These are phyloP conservation scores for Drosophila kikkawai DNA, from an alignment of 1,140 invertebrate genomes.

Conservation along the genomic window DNA sequence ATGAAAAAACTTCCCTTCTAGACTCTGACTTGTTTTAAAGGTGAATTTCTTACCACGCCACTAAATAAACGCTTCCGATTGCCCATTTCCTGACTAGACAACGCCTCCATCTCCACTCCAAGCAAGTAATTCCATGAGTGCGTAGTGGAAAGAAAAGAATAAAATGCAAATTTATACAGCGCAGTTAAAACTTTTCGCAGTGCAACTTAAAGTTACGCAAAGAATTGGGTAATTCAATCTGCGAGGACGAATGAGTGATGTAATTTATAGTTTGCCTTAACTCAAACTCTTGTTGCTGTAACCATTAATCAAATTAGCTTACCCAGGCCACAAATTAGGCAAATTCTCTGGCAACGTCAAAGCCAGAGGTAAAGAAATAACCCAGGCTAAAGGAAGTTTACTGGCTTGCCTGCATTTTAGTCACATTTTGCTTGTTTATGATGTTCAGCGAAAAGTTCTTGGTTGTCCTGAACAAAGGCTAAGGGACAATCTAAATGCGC, in stretches of 20 bases:
- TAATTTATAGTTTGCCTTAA: slow-evolving; percentile 17
- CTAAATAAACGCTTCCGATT: slow-evolving; percentile 54
- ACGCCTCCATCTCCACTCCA: neutral
- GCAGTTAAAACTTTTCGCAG: slow-evolving; percentile 14
- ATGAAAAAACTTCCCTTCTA: neutral
- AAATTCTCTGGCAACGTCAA: neutral
- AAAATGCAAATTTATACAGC: slow-evolving; percentile 13
- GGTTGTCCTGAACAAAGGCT: slow-evolving; percentile 13
- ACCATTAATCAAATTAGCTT: slow-evolving; percentile 58
- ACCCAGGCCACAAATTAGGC: slow-evolving; percentile 14
- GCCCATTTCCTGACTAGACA: slow-evolving; percentile 42
- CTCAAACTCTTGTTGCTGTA: slow-evolving; percentile 9
- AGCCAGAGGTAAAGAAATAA: neutral
- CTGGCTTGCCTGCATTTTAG: slow-evolving; percentile 15
- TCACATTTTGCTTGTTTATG: slow-evolving; percentile 22
- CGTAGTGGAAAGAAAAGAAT: slow-evolving; percentile 6
- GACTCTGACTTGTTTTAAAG: slow-evolving; percentile 2
- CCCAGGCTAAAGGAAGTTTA: slow-evolving; percentile 6
- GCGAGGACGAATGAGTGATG: slow-evolving; percentile 10
- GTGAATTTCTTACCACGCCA: slow-evolving; percentile 6
- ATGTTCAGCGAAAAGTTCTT: slow-evolving; percentile 22
- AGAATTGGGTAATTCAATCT: slow-evolving; percentile 13
- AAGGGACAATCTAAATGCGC: slow-evolving; percentile 42
- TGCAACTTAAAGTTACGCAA: slow-evolving; percentile 6
- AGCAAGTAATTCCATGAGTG: neutral